Base-by-base conservation (phyloP, 2,888 invertebrate genomes). In the Hirtodrosophila confusa region DNA sequence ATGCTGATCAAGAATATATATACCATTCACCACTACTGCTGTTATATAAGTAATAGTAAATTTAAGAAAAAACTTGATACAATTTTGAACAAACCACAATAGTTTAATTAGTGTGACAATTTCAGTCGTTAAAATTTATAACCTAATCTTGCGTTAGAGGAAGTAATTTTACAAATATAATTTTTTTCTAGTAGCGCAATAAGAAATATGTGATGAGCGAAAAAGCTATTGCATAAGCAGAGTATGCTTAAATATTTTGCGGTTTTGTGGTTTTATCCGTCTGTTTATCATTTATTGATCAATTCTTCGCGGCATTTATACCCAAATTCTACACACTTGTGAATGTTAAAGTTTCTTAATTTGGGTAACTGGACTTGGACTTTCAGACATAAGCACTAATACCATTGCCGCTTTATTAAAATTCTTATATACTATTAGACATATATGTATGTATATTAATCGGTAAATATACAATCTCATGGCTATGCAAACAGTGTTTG, bases 401-500 rank as follows among this genome's bases (percentile, higher is more conserved):
- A 39, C 7, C 12, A 54, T 31, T 5, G 11, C 10, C 31, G 8
- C 12, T 27, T 47, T 48, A 10, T 12, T 41, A n/a, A 37, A 11
- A 54, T 27, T 40, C 2, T 47, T 49, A 29, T 53, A 12, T 44
- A 24, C 11, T 23, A n/a, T 3, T 36, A 23, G 37, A 55, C 29
- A 10, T 24, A 33, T 17, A 39, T 29, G 37, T 49, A 53, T 41
- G 48, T 39, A 64, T 17, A 72, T 56, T 41, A 33, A 17, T 53
- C 10, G 17, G 36, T 48, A 66, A 60, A 57, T 31, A 57, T n/a
- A 62, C 54, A 57, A 53, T 29, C 45, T 31, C 41, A 51, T 57
- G 66, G 76, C 56, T 70, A 39, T 17, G 41, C 76, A 70, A 73
- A 66, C 66, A 65, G 29, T 48, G 36, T 44, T 12, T 33, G 17